phyloP scores from a whole-genome alignment of 2,888 invertebrate genomes.

The Choreutis nemorana region DNA sequence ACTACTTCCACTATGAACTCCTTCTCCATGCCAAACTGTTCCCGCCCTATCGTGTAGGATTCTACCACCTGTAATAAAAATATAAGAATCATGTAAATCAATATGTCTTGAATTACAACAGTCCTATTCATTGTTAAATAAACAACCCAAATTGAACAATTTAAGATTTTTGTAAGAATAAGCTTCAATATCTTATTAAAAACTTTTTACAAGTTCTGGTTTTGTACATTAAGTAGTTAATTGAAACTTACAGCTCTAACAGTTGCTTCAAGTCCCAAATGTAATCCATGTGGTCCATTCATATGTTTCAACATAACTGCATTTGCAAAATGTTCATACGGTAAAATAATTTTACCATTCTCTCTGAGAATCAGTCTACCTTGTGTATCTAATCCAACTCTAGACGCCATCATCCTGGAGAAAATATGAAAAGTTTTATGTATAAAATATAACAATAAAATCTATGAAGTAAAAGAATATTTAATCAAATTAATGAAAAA shows the following conservation, averaged over 20 bases:
- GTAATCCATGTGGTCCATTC: constrained; percentile 87
- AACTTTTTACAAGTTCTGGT: too few species aligned
- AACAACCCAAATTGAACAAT: too few species aligned
- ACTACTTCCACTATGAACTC: constrained; percentile 90
- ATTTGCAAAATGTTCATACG: constrained; percentile 90
- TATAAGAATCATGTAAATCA: constrained; percentile 5
- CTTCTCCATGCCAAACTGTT: constrained; percentile 89
- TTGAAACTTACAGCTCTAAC: constrained; percentile 79
- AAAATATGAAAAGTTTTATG: too few species aligned
- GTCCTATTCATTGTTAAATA: background rate
- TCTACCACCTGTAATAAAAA: constrained; percentile 72
- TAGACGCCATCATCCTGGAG: constrained; percentile 84
- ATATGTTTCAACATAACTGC: constrained; percentile 91
- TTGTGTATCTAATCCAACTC: constrained; percentile 84
- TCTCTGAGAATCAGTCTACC: constrained; percentile 83
- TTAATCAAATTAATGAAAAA: too few species aligned
- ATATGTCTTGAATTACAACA: too few species aligned
- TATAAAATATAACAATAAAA: constrained; percentile 8
- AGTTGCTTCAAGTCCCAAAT: constrained; percentile 84
- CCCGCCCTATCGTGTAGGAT: constrained; percentile 83
- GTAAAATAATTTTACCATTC: constrained; percentile 88
- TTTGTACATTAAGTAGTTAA: too few species aligned
- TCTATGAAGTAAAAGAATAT: constrained; percentile 1
- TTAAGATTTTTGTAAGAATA: too few species aligned
- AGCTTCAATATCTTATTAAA: too few species aligned